Percentiles rank a stretch among this genome's conserved stretches.
Conservation (phyloP, 1,140 invertebrate species). For the Heliconius nattereri region DNA sequence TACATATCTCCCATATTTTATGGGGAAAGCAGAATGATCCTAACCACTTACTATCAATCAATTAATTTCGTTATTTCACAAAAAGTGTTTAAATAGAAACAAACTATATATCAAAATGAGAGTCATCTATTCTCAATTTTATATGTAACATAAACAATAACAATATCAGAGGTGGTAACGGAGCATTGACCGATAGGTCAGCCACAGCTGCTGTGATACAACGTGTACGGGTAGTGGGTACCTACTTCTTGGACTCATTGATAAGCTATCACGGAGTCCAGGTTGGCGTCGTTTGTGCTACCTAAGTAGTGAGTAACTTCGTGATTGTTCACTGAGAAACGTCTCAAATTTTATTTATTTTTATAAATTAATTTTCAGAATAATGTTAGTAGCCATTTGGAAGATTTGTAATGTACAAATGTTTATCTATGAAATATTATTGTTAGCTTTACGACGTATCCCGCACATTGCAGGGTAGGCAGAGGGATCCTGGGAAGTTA, state of each 20-base stretch:
- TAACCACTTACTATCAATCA: too few relatives aligned
- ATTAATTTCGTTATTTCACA: background rate
- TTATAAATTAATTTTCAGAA: too few relatives aligned
- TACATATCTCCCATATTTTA: background rate
- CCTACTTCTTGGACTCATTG: constrained; percentile 32
- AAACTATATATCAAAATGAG: background rate
- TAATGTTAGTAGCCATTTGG: too few relatives aligned
- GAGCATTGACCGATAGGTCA: constrained; percentile 44
- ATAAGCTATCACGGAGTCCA: constrained; percentile 43
- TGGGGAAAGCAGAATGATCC: background rate
- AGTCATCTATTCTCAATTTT: background rate
- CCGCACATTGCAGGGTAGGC: too few relatives aligned
- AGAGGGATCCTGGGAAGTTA: too few relatives aligned
- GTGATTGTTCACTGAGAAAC: background rate
- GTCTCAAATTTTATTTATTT: background rate
- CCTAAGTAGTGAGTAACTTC: background rate
- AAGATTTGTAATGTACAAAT: too few relatives aligned
- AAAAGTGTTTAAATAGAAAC: background rate
- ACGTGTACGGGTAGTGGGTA: constrained; percentile 31
- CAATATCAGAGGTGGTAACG: constrained; percentile 39
- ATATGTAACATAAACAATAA: constrained; percentile 16
- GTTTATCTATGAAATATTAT: too few relatives aligned
- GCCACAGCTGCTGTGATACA: constrained; percentile 41
- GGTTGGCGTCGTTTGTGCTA: constrained; percentile 27
- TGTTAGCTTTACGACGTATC: too few relatives aligned